phyloP scores from a whole-genome alignment of 2,888 invertebrate species.

The Heteromyza rotundicornis region DNA sequence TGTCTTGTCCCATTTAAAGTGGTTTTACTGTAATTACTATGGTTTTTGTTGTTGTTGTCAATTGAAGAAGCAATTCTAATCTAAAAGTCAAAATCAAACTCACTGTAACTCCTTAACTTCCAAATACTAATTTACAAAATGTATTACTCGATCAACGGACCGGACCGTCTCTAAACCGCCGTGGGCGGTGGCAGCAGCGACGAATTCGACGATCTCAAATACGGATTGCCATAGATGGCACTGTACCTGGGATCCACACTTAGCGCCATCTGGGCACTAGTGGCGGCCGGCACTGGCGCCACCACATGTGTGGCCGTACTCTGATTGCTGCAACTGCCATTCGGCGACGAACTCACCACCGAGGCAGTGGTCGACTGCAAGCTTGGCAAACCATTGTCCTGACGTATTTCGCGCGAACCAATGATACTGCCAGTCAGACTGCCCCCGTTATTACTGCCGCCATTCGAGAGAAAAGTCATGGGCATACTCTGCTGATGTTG shows the following conservation, averaged over 20 bases:
- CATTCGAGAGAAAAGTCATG: conserved; percentile 58
- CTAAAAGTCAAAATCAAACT: not conserved
- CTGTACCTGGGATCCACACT: conserved; percentile 84
- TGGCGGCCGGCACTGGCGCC: conserved; percentile 40
- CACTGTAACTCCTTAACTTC: not conserved
- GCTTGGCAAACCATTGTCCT: conserved; percentile 62
- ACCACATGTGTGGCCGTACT: conserved; percentile 58
- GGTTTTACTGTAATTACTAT: too few species aligned
- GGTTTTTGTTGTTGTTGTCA: not conserved
- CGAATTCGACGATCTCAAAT: conserved; percentile 73
- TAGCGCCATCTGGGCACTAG: conserved; percentile 41
- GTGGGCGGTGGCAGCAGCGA: conserved; percentile 68
- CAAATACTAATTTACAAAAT: not conserved
- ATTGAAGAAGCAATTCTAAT: not conserved
- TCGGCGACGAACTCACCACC: conserved; percentile 62
- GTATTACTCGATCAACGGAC: not conserved
- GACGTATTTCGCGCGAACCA: conserved; percentile 59
- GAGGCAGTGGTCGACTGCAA: conserved; percentile 59
- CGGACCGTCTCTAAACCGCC: conserved; percentile 49
- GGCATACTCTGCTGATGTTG: conserved; percentile 50
- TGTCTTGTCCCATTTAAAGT: too few species aligned
- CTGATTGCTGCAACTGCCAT: conserved; percentile 61
- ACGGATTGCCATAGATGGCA: conserved; percentile 89
- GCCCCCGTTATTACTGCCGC: conserved; percentile 55
- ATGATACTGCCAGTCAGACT: conserved; percentile 61